Conservation (phyloP, 2,888 invertebrate species). For the Nephrotoma guestfalica region DNA sequence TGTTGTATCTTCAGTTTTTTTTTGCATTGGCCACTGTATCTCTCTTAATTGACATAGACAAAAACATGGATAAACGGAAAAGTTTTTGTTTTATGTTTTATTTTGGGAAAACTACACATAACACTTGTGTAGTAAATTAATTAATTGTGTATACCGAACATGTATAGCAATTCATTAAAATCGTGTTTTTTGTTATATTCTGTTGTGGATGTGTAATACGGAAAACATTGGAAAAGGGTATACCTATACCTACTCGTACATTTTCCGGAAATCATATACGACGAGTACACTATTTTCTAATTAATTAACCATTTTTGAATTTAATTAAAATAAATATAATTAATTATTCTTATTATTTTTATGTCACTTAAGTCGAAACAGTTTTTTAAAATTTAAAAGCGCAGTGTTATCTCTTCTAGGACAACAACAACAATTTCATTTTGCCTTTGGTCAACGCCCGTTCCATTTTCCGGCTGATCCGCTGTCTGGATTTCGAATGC, state of each 20-base stretch:
- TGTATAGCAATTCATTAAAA: not conserved
- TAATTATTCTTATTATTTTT: not conserved
- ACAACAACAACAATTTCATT: slow-evolving; percentile 91
- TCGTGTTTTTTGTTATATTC: not conserved
- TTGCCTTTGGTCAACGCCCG: slow-evolving; percentile 76
- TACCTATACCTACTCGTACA: too few relatives aligned
- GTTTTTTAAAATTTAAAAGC: slow-evolving; percentile 33
- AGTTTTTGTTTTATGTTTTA: not conserved
- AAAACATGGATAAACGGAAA: not conserved
- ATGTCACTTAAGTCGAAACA: slow-evolving; percentile 20
- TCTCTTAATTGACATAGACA: not conserved
- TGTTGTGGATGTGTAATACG: not conserved
- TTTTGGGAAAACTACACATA: not conserved
- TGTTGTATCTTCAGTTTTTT: not conserved
- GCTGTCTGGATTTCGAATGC: slow-evolving; percentile 75
- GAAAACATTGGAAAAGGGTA: not conserved
- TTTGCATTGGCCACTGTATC: not conserved
- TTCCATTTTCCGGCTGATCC: slow-evolving; percentile 81
- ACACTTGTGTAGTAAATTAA: not conserved
- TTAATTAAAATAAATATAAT: not conserved
- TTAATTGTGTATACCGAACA: not conserved
- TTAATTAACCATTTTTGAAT: not conserved
- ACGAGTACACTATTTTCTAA: not conserved
- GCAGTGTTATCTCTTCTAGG: slow-evolving; percentile 85
- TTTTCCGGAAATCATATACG: not conserved